These are phyloP conservation scores for Lepisosteus oculatus DNA, from an alignment of 2,113 vertebrate genomes.

Conservation along the genomic window DNA sequence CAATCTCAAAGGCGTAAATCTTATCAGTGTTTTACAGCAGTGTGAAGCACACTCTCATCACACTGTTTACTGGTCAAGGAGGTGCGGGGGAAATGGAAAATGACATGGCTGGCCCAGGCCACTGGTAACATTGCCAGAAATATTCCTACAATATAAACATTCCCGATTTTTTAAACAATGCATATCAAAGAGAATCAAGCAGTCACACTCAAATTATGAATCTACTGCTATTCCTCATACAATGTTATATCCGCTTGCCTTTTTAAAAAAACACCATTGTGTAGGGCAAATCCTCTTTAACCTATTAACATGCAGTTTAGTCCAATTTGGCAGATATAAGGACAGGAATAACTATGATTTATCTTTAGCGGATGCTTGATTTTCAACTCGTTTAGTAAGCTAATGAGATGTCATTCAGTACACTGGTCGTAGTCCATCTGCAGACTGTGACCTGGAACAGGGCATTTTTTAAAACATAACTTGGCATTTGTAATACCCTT, in stretches of 20 bases:
- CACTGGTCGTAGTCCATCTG: no score
- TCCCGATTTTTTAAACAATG: conserved; percentile 54
- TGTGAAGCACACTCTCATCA: neutral
- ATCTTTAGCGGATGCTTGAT: no score
- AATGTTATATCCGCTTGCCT: conserved; percentile 13
- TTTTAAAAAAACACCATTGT: conserved; percentile 33
- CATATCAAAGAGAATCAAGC: conserved; percentile 51
- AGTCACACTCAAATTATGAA: conserved; percentile 16
- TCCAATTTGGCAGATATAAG: no score
- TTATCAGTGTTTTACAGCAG: conserved; percentile 43
- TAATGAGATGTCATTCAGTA: no score
- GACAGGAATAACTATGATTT: no score
- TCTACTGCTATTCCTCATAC: no score
- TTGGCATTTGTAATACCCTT: no score
- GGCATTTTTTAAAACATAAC: no score
- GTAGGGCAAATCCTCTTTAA: no score
- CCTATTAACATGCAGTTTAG: no score
- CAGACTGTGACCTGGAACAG: no score
- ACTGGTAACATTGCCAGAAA: conserved; percentile 34
- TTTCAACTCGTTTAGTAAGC: no score
- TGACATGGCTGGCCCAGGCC: conserved; percentile 36
- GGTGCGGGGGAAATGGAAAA: conserved; percentile 17
- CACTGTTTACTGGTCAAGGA: neutral
- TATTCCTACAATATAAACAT: conserved; percentile 46
- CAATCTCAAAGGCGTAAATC: conserved; percentile 11